Percentiles rank a stretch among this genome's conserved stretches.
Conservation (phyloP, 2,888 invertebrate species). For the Xiphydria camelus region DNA sequence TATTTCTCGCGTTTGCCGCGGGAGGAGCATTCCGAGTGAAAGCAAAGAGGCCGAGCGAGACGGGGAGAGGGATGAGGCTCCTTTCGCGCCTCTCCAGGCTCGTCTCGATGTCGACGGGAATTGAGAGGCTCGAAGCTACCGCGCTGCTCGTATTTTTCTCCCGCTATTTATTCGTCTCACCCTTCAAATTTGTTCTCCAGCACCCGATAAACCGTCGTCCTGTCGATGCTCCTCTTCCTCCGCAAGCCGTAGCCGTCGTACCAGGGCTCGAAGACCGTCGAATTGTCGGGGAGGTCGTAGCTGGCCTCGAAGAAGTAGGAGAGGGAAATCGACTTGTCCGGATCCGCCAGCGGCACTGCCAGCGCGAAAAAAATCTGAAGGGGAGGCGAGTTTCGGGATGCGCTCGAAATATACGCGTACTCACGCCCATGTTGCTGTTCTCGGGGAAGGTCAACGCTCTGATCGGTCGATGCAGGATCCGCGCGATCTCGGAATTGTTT, state of each 20-base stretch:
- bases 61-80: too few species aligned
- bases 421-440: conserved; percentile 52
- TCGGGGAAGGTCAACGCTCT: conserved; percentile 50
- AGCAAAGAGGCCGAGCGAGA: too few species aligned
- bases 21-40: too few species aligned
- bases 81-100: too few species aligned
- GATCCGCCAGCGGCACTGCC: conserved; percentile 71
- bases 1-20: too few species aligned
- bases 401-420: conserved; percentile 19
- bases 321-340: conserved; percentile 70
- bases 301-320: conserved; percentile 76
- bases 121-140: too few species aligned
- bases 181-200: conserved; percentile 63
- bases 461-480: conserved; percentile 49
- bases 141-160: too few species aligned
- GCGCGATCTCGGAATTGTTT: conserved; percentile 45
- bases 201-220: conserved; percentile 62
- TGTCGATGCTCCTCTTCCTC: conserved; percentile 61
- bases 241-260: conserved; percentile 30
- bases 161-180: conserved; percentile 56
- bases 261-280: conserved; percentile 42
- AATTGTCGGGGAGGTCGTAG: conserved; percentile 66
- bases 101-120: too few species aligned
- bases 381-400: neutral
- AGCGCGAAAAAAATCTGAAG: conserved; percentile 60